Percentiles rank a stretch among this genome's conserved stretches.
Conservation (phyloP, 2,888 invertebrate species). For the Ochlodes sylvanus region DNA sequence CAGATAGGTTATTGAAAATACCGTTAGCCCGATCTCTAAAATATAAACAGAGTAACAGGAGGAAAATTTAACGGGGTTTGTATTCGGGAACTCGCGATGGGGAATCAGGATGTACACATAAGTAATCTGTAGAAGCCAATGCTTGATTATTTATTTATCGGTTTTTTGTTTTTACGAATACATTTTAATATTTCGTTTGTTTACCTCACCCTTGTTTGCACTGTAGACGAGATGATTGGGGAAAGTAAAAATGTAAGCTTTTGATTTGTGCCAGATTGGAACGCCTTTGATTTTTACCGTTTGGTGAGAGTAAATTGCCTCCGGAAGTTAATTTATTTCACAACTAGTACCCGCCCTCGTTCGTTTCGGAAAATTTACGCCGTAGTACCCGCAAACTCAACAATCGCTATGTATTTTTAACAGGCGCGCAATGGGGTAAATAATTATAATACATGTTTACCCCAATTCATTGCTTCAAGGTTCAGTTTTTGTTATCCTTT, state of each 20-base stretch:
- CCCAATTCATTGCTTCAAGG: too few relatives aligned
- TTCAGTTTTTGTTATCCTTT: too few relatives aligned
- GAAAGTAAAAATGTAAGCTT: constrained; percentile 27
- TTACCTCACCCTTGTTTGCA: constrained; percentile 27
- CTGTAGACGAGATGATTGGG: constrained; percentile 29
- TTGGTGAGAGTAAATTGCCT: constrained; percentile 2
- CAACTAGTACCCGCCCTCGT: background rate
- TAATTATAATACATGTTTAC: too few relatives aligned
- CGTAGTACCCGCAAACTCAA: too few relatives aligned
- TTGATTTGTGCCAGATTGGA: constrained; percentile 16
- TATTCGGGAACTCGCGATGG: too few relatives aligned
- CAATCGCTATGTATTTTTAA: too few relatives aligned
- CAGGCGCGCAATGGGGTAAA: too few relatives aligned
- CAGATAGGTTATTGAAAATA: too few relatives aligned
- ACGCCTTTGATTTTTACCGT: constrained; percentile 3
- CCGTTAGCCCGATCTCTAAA: too few relatives aligned
- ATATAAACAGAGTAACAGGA: background rate
- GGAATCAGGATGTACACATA: too few relatives aligned
- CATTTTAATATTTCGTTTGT: background rate
- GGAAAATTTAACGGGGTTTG: background rate
- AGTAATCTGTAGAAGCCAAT: background rate
- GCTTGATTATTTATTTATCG: constrained; percentile 1
- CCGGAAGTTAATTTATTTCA: constrained; percentile 1
- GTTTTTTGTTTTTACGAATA: constrained; percentile 15
- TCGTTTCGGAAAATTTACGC: too few relatives aligned